A percentile compares a stretch with the other conserved stretches of the same genome.
Conservation (phyloP, 92 coral and sea anemone genomes). For the Epizoanthus fatuus region DNA sequence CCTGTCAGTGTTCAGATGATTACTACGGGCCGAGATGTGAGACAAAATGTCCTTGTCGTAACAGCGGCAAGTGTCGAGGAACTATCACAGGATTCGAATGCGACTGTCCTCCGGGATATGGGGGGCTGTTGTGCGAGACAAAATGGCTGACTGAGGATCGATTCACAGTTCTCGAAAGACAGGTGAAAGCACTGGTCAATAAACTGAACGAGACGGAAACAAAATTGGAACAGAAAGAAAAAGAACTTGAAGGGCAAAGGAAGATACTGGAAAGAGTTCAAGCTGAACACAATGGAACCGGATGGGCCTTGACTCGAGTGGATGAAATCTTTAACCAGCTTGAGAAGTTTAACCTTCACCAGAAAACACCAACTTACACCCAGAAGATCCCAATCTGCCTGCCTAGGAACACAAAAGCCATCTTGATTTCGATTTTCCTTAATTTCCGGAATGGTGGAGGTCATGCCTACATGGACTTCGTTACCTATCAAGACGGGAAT, state of each 20-base stretch:
- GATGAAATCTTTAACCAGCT: constrained; percentile 52
- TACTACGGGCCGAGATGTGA: constrained; percentile 77
- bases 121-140: constrained; percentile 63
- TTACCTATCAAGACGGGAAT: constrained; percentile 65
- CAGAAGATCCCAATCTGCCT: constrained; percentile 66
- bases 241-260: constrained; percentile 26
- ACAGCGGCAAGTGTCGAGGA: constrained; percentile 63
- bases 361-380: constrained; percentile 66
- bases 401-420: constrained; percentile 71
- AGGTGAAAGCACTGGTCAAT: constrained; percentile 17
- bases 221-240: constrained; percentile 32
- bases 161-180: constrained; percentile 49
- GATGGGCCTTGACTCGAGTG: constrained; percentile 68
- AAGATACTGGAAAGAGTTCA: constrained; percentile 1
- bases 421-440: constrained; percentile 71
- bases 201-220: constrained; percentile 43
- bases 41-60: constrained; percentile 66
- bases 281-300: constrained; percentile 28
- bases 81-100: constrained; percentile 61
- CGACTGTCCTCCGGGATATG: constrained; percentile 66
- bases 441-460: constrained; percentile 56
- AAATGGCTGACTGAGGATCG: constrained; percentile 63
- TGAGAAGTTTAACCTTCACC: constrained; percentile 60
- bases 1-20: constrained; percentile 52
- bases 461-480: constrained; percentile 62